Evolutionary conservation across 1,140 invertebrate genomes (phyloP), one percentile per base, ranked within the genome.

Genomic region (Papilio aristodemus): DNA sequence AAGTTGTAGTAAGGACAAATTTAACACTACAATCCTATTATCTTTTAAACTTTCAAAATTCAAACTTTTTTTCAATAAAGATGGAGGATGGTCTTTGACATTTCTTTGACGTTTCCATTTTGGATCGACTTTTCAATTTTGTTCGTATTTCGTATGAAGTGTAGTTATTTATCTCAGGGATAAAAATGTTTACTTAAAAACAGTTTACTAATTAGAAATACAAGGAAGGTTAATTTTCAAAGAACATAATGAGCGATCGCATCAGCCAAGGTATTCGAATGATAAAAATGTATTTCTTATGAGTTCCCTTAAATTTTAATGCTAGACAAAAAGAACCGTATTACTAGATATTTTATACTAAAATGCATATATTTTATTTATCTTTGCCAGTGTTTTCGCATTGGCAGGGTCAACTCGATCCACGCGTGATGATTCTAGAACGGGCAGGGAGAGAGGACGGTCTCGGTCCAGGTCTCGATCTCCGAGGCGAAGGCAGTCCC

Each of bases 371-470:
- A 69, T 81, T 81, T 89, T 90, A 91, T 91, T 91, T 90, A 90
- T 89, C 87, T 89, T 91, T 89, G 89, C 89, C 89, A 91, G 89
- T 89, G 89, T 91, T 90, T 90, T 91, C 84, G 80, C 87, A 90
- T 91, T 90, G 88, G 86, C 90, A 92, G 90, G 91, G 90, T 92
- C 90, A 80, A 88, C 88, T 88, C 87, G 89, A 93, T 92, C 89
- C 86, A 84, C 87, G 85, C 90, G 90, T 89, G 92, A 92, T 91
- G 90, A 92, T 91, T 93, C 92, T 92, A 92, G 89, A 85, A 89
- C 82, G 81, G 75, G 79, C 78, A 91, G 76, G 43, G 78, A 85
- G 68, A 71, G 77, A 62, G 68, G 74, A 54, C 73, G 76, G 19
- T 82, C 82, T 37, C 70, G 86, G 50, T 85, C 86, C 0, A 74